These are phyloP conservation scores for Pristiophorus japonicus DNA, from an alignment of 2,113 vertebrate genomes.

Conservation along the genomic window DNA sequence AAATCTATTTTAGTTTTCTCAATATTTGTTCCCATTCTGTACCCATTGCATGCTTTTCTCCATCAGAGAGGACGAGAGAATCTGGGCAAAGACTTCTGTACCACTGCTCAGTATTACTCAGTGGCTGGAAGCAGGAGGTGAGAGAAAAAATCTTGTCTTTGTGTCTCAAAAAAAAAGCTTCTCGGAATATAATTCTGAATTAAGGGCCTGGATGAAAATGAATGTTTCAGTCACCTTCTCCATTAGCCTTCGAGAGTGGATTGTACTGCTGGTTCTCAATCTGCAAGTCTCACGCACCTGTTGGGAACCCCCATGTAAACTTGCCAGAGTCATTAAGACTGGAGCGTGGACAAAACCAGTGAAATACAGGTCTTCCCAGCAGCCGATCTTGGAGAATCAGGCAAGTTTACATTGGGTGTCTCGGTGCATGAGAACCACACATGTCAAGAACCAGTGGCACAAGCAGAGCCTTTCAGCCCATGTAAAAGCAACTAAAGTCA, in stretches of 20 bases:
- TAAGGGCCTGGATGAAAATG: too few relatives aligned
- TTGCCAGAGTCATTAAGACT: not conserved
- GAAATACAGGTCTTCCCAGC: not conserved
- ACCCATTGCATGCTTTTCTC: not conserved
- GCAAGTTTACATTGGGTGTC: too few relatives aligned
- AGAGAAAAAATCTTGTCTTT: not conserved
- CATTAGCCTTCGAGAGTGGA: too few relatives aligned
- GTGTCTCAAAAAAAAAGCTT: too few relatives aligned
- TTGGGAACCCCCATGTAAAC: not conserved
- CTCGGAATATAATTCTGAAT: too few relatives aligned
- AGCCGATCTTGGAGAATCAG: not conserved
- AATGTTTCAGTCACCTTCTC: too few relatives aligned
- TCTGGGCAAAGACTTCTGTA: not conserved
- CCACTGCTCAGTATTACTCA: not conserved
- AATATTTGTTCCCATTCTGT: not conserved
- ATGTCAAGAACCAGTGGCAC: too few relatives aligned
- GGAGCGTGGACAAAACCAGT: not conserved
- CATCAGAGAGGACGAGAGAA: not conserved
- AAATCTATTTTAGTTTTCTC: not conserved
- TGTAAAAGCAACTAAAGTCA: too few relatives aligned
- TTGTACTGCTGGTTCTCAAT: not conserved
- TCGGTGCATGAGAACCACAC: too few relatives aligned
- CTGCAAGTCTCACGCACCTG: not conserved
- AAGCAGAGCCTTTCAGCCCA: too few relatives aligned
- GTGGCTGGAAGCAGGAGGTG: not conserved